Evolutionary conservation across 2,113 vertebrate genomes (phyloP), one percentile per base, ranked within the genome.

Genomic region (Pseudonaja textilis): DNA sequence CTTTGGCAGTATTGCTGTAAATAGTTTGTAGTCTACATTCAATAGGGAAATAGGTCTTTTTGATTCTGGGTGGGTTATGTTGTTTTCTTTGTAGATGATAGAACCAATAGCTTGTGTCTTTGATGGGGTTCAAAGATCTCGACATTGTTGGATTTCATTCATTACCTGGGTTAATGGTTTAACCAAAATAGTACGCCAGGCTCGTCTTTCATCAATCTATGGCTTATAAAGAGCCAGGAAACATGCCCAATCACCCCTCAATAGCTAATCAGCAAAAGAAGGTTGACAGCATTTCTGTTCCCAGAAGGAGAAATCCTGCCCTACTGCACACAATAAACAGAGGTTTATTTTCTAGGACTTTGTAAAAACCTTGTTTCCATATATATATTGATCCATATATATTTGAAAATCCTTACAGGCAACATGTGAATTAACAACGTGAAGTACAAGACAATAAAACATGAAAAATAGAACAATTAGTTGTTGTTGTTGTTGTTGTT

Each of bases 401-500:
- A 18, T 74, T 16, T 74, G n/a, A 34, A 74, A 74, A 74, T 20
- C n/a, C n/a, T 74, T 74, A 74, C n/a, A 74, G 64, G 64, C 64
- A 34, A 34, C n/a, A 34, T 14, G 29, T 18, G 64, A 74, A 74
- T 74, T 74, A 74, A 74, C 64, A 74, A 34, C 12, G 34, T 34
- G 64, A 74, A 34, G 14, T 74, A 18, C 64, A 74, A 74, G 64
- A 74, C 64, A 74, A 74, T 18, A 34, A 74, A 34, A 74, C 29
- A 34, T 74, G 29, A 74, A 74, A 74, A 34, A 74, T 74, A 34
- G 14, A 74, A 74, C 64, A 12, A 64, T 59, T 29, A 3, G 56
- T 22, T 14, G 5, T 0, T 2, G 55, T 18, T 11, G 5, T 0
- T 74, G 56, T 22, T 14, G 5, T 0, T 2, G 55, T 18, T 11